These are phyloP conservation scores for Drosophila varians DNA, from an alignment of 1,140 invertebrate species.

Conservation along the genomic window DNA sequence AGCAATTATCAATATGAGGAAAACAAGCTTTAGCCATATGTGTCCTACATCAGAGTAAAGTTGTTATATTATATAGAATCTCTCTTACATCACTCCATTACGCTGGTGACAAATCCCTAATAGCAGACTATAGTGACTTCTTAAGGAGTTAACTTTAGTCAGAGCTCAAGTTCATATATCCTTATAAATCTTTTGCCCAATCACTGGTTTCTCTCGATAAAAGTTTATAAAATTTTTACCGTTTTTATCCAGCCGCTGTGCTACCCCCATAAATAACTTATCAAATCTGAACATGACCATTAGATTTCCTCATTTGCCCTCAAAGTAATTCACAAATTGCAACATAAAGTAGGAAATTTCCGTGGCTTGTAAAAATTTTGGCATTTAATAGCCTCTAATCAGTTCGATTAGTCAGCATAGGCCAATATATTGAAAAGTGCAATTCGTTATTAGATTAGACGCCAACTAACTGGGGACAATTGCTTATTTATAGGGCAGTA, in stretches of 20 bases:
- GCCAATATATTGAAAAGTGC: not conserved
- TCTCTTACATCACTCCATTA: not conserved
- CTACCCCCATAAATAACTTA: not conserved
- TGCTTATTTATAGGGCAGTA: constrained; percentile 45
- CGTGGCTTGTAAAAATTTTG: constrained; percentile 4
- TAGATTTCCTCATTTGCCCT: not conserved
- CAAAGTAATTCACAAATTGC: not conserved
- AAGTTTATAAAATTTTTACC: not conserved
- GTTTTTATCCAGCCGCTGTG: not conserved
- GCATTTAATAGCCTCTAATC: constrained; percentile 1
- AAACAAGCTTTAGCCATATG: not conserved
- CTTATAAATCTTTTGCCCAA: not conserved
- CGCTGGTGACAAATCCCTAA: not conserved
- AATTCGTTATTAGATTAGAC: constrained; percentile 4
- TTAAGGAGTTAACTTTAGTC: no score
- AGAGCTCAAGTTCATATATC: no score
- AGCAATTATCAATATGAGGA: not conserved
- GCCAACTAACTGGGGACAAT: constrained; percentile 12
- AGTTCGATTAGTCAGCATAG: constrained; percentile 10
- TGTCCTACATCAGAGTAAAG: no score
- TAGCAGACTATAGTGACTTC: no score
- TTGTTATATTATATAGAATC: no score
- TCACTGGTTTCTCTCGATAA: not conserved
- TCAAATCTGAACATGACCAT: not conserved
- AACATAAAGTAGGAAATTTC: not conserved